phyloP scores from a whole-genome alignment of 2,888 invertebrate genomes.

The Parelbella ahira region DNA sequence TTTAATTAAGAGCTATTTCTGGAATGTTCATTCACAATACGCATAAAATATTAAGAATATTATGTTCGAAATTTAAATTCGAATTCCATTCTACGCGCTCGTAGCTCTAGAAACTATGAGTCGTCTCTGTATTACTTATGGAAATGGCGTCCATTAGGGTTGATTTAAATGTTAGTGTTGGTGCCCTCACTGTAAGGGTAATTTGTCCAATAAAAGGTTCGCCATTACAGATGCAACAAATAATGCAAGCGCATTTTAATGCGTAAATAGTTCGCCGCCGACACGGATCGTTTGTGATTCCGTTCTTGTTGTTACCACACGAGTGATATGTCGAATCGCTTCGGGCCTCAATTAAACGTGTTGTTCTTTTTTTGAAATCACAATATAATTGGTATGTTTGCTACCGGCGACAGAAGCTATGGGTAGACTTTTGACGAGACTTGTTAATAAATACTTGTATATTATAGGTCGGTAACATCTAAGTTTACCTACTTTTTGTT shows the following conservation, averaged over 20 bases:
- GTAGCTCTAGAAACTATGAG: conserved; percentile 28
- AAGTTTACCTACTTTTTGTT: too few species aligned
- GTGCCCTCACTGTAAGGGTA: conserved; percentile 49
- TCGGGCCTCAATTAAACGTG: conserved; percentile 34
- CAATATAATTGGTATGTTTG: too few species aligned
- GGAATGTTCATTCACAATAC: too few species aligned
- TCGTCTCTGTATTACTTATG: conserved; percentile 52
- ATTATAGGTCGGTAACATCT: too few species aligned
- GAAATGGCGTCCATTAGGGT: conserved; percentile 65
- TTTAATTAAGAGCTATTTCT: too few species aligned
- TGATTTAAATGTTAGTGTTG: conserved; percentile 74
- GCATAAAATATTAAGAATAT: too few species aligned
- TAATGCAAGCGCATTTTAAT: conserved; percentile 43
- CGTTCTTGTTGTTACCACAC: conserved; percentile 35
- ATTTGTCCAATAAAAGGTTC: conserved; percentile 59
- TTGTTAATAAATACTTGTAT: too few species aligned
- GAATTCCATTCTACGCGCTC: conserved; percentile 34
- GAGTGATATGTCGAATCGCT: conserved; percentile 32
- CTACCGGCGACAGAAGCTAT: too few species aligned
- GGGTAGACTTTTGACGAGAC: too few species aligned
- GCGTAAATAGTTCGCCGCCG: conserved; percentile 49
- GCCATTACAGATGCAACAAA: conserved; percentile 42
- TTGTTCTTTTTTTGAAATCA: too few species aligned
- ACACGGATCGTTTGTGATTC: conserved; percentile 60
- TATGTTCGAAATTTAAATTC: conserved; percentile 2